Evolutionary conservation across 2,888 invertebrate genomes (phyloP), one percentile per base, ranked within the genome.

Genomic region (Aphodius sticticus): DNA sequence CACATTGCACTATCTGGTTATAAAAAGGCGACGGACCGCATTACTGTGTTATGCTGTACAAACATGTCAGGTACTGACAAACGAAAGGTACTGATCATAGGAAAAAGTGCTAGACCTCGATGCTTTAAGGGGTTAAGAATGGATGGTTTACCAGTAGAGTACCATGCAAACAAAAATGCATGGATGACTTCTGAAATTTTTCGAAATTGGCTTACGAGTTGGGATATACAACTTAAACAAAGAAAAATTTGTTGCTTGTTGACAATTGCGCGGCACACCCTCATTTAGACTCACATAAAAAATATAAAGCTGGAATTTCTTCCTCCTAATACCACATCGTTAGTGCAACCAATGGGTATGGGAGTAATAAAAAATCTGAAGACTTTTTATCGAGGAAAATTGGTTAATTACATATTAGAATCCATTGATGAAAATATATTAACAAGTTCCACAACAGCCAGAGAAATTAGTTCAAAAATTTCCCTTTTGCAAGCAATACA

Each of bases 51-150:
- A 78, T 84, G 81, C 69, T 84, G 84, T 76, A 69, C 81, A 79
- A 84, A 84, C 79, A 84, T 84, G 82, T 82, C 83, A 76, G 83
- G 83, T 71, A 81, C 77, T 79, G 82, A 84, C 80, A 84, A 84
- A 83, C 77, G 79, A 75, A 83, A 84, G 76, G 76, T 83, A 69
- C 79, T 83, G 69, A 77, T 84, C 15, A 81, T 84, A 16, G 84
- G 83, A 78, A 83, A 83, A 80, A 81, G 81, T 79, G 37, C 79
- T 81, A 82, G 77, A 26, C 82, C 81, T 70, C 79, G 81, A 79
- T 81, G 80, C 78, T 81, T 81, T 76, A 76, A 81, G 26, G 80
- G 75, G 12, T 37, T 81, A 72, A 79, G 77, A 71, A 16, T 69
- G 69, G 79, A 76, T 69, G 77, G 70, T 78, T 79, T 79, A 79